phyloP scores from a whole-genome alignment of 2,797 vertebrate genomes.

The Melanotaenia pygmaea region DNA sequence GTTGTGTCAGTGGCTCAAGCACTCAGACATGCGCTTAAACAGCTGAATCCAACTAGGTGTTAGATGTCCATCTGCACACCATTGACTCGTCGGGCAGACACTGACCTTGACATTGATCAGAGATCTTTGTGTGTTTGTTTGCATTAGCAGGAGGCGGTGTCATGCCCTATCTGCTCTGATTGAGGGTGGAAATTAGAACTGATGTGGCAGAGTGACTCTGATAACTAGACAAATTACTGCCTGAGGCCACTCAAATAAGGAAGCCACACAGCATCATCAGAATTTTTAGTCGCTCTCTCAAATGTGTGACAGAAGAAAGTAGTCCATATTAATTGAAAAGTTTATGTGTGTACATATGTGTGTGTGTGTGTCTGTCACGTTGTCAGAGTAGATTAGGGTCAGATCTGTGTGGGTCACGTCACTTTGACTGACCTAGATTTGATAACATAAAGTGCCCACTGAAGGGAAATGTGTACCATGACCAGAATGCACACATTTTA shows the following conservation, averaged over 20 bases:
- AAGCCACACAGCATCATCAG: constrained; percentile 31
- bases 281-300: constrained; percentile 14
- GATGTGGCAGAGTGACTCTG: constrained; percentile 51
- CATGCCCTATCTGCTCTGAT: constrained; percentile 50
- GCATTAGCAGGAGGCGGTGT: constrained; percentile 50
- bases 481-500: constrained; percentile 14
- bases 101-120: constrained; percentile 46
- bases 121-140: constrained; percentile 45
- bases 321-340: constrained; percentile 50
- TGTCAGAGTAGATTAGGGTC: constrained; percentile 61
- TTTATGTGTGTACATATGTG: constrained; percentile 1
- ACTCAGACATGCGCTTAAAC: constrained; percentile 12
- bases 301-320: constrained; percentile 39
- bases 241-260: constrained; percentile 38
- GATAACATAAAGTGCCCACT: constrained; percentile 29
- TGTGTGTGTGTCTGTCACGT: constrained; percentile 49
- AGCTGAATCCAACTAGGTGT: constrained; percentile 35
- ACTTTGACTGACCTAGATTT: constrained; percentile 57
- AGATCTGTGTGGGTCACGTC: constrained; percentile 42
- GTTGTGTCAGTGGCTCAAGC: constrained; percentile 24
- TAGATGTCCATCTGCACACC: constrained; percentile 61
- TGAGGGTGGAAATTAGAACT: constrained; percentile 47
- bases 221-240: constrained; percentile 56
- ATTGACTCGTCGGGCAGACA: constrained; percentile 45
- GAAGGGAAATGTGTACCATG: constrained; percentile 13